These are phyloP conservation scores for Lasioglossum calceatum DNA, from an alignment of 2,888 invertebrate species.

Conservation along the genomic window DNA sequence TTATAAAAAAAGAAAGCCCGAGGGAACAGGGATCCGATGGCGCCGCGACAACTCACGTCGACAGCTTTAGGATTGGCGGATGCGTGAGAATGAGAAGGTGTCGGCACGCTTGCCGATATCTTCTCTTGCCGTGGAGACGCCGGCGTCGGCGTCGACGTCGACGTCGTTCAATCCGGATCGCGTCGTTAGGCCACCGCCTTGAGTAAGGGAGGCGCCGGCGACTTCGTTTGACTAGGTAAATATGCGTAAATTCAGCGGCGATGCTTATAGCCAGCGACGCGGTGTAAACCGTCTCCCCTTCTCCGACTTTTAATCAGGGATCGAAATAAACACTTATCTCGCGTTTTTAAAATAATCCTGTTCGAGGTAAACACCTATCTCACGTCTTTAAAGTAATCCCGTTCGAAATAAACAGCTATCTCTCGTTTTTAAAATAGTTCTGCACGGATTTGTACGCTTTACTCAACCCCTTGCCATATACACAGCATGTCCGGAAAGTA, in stretches of 20 bases:
- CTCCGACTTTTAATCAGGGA: constrained; percentile 44
- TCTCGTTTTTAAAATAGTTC: background rate
- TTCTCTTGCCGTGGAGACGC: constrained; percentile 15
- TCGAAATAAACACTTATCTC: background rate
- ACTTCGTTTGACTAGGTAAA: constrained; percentile 70
- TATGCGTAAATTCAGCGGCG: constrained; percentile 73
- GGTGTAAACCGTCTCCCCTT: constrained; percentile 44
- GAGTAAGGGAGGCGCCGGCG: constrained; percentile 70
- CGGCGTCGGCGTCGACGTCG: constrained; percentile 13
- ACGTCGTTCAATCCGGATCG: constrained; percentile 22
- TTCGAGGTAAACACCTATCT: background rate
- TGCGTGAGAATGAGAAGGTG: constrained; percentile 49
- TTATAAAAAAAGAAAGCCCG: constrained; percentile 39
- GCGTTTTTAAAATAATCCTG: background rate
- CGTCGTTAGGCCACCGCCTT: constrained; percentile 54
- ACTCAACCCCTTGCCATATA: background rate
- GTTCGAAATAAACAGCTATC: too few species aligned
- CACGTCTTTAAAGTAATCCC: too few species aligned
- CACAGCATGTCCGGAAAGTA: too few species aligned
- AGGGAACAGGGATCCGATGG: constrained; percentile 58
- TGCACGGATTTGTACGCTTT: background rate
- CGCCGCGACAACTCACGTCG: constrained; percentile 62
- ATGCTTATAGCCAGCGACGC: constrained; percentile 60
- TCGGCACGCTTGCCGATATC: constrained; percentile 54
- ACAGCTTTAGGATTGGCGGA: constrained; percentile 72